Base-by-base conservation (phyloP, 2,113 vertebrate species). In the Lagenorhynchus albirostris region DNA sequence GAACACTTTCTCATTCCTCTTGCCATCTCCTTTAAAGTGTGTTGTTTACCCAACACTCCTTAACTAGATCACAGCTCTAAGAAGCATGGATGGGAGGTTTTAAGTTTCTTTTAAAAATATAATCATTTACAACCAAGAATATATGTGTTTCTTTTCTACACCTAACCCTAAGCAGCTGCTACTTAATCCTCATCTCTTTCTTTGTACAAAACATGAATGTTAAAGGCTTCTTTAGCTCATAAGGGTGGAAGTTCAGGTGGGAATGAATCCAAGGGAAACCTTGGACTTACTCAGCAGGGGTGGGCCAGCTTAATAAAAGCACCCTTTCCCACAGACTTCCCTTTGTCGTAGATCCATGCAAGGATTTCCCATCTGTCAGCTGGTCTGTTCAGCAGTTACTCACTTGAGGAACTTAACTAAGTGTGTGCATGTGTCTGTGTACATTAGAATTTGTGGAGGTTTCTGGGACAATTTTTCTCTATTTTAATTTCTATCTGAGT, bases 201-300 rank as follows among this genome's bases (percentile, higher is more conserved):
- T 97, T 98, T 97, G 95, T 98, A 86, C 98, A 96, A 98, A 98
- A 97, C 96, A 95, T 94, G 97, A 97, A 98, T 91, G 97, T 97
- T 98, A 98, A 98, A 98, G 97, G 95, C 68, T 97, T 96, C 97
- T 96, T 98, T 98, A 98, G 94, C 97, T 98, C 98, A 86, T 79
- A 97, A 98, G 98, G 89, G 98, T 98, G 97, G 98, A 98, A 98
- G 98, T 98, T 98, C 98, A 98, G 98, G 97, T 98, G 98, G 98
- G 98, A 98, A 98, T 71, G 84, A 63, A 97, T 98, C 98, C 98
- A 99, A 98, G 84, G 97, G 98, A 98, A 99, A 99, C 98, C 98
- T 98, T 98, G 98, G 97, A 96, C 98, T 98, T 95, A 67, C 96
- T 98, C 98, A 97, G 96, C 95, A 98, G 97, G 98, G 98, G 98